These are phyloP conservation scores for Drosophila neotestacea DNA, from an alignment of 2,888 invertebrate species.

Conservation along the genomic window DNA sequence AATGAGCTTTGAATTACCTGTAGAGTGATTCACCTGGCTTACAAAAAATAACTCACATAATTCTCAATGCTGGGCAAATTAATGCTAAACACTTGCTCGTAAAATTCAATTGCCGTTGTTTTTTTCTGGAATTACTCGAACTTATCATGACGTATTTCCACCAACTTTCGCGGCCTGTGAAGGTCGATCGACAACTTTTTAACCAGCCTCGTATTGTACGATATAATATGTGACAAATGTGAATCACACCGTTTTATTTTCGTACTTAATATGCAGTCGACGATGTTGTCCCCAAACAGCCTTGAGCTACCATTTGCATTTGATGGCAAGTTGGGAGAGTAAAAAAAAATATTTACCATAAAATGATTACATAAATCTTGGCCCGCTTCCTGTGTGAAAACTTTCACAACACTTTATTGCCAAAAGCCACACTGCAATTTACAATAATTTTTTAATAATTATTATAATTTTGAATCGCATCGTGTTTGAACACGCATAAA, in stretches of 20 bases:
- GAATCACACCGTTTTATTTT: conserved; percentile 58
- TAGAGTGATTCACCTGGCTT: conserved; percentile 49
- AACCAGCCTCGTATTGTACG: conserved; percentile 16
- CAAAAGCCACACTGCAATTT: conserved; percentile 19
- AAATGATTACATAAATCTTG: conserved; percentile 70
- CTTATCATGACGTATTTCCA: conserved; percentile 61
- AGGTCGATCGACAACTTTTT: conserved; percentile 61
- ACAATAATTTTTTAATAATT: conserved; percentile 51
- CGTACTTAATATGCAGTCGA: conserved; percentile 60
- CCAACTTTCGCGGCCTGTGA: conserved; percentile 50
- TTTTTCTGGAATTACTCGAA: conserved; percentile 46
- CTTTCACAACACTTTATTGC: conserved; percentile 62
- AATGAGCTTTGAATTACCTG: conserved; percentile 41
- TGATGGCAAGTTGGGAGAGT: conserved; percentile 37
- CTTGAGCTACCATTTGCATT: conserved; percentile 66
- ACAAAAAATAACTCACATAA: conserved; percentile 43
- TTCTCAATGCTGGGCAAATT: conserved; percentile 57
- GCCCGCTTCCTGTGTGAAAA: conserved; percentile 67
- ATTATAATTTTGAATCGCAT: conserved; percentile 48
- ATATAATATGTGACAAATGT: conserved; percentile 46
- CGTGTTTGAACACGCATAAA: conserved; percentile 46
- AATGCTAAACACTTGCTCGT: conserved; percentile 56
- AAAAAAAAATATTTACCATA: conserved; percentile 40
- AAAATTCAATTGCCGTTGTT: conserved; percentile 37
- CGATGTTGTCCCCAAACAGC: conserved; percentile 55